These are phyloP conservation scores for Coptotermes formosanus DNA, from an alignment of 1,140 invertebrate species.

Conservation along the genomic window DNA sequence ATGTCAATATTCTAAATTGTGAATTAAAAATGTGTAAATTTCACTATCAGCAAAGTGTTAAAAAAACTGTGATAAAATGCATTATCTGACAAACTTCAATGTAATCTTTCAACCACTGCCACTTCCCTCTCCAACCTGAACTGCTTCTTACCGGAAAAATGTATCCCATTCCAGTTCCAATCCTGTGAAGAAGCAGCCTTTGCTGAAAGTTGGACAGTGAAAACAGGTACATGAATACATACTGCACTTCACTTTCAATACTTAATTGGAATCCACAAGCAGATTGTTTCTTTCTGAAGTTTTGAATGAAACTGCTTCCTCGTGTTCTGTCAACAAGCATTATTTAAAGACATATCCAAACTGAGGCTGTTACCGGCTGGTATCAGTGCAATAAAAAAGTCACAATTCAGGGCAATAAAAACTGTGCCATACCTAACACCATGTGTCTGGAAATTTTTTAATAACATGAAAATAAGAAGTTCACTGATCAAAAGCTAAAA, in stretches of 20 bases:
- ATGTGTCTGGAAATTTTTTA: too few relatives aligned
- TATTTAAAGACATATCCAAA: too few relatives aligned
- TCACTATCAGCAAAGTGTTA: not conserved
- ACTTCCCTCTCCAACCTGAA: slow-evolving; percentile 10
- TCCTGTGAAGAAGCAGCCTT: slow-evolving; percentile 34
- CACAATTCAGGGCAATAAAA: too few relatives aligned
- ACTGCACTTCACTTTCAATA: slow-evolving; percentile 9
- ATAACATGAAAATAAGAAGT: too few relatives aligned
- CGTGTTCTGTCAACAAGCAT: too few relatives aligned
- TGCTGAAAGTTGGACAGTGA: slow-evolving; percentile 32
- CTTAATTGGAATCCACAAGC: not conserved
- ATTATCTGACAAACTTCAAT: not conserved
- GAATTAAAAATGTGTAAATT: not conserved
- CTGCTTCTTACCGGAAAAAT: slow-evolving; percentile 35
- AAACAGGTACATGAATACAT: slow-evolving; percentile 5
- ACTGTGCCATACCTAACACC: too few relatives aligned
- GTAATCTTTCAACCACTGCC: not conserved
- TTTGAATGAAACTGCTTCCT: not conserved
- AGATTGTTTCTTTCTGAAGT: not conserved
- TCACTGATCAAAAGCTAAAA: too few relatives aligned
- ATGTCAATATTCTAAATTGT: too few relatives aligned
- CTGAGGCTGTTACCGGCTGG: too few relatives aligned
- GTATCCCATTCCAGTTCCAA: slow-evolving; percentile 36
- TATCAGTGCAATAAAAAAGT: too few relatives aligned
- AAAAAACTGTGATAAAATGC: not conserved